Conservation (phyloP, 1,140 invertebrate genomes). For the Drosophila melanogaster region Release_6_plus_ISO1_MT NC_004354.4:2251501-2252000, state of each 20-base stretch:
- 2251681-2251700: slow-evolving; percentile 71
- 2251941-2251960: slow-evolving; percentile 19
- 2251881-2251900: slow-evolving; percentile 5
- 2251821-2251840: slow-evolving; percentile 48
- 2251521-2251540: slow-evolving; percentile 31
- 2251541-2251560: slow-evolving; percentile 49
- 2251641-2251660: background rate
- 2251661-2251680: slow-evolving; percentile 71
- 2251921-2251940: slow-evolving; percentile 9
- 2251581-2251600: slow-evolving; percentile 29
- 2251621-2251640: slow-evolving; percentile 15
- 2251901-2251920: slow-evolving; percentile 25
- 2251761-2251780: background rate
- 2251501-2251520: slow-evolving; percentile 15
- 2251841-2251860: slow-evolving; percentile 19
- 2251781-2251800: background rate
- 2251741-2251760: background rate
- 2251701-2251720: slow-evolving; percentile 68
- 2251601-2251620: background rate
- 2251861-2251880: background rate
- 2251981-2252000: slow-evolving; percentile 51
- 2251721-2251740: slow-evolving; percentile 54
- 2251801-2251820: slow-evolving; percentile 3
- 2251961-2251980: slow-evolving; percentile 52
- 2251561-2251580: slow-evolving; percentile 72